phyloP scores from a whole-genome alignment of 2,797 vertebrate species.

The Sparidentex hasta region DNA sequence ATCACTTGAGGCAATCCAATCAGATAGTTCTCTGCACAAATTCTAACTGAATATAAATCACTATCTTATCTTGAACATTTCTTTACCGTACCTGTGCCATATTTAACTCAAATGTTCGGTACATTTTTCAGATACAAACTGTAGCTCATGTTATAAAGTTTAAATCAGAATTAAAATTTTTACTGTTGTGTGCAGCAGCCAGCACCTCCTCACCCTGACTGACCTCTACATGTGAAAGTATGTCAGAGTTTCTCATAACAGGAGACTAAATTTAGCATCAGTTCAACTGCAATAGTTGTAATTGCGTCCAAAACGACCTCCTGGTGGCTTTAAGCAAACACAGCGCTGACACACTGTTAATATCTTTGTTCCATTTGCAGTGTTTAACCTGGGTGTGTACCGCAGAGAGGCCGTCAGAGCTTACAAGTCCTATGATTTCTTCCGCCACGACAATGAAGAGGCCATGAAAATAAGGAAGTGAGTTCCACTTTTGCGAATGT shows the following conservation, averaged over 20 bases:
- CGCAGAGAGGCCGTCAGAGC: conserved; percentile 94
- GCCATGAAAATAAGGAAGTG: conserved; percentile 98
- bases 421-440: conserved; percentile 98
- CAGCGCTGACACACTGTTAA: conserved; percentile 1
- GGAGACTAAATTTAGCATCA: conserved; percentile 4
- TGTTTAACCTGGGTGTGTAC: conserved; percentile 98
- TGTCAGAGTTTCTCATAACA: background rate
- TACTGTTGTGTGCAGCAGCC: background rate
- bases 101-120: background rate
- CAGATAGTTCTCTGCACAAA: too few relatives aligned
- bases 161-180: background rate
- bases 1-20: too few relatives aligned
- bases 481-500: conserved; percentile 62
- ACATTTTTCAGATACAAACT: background rate
- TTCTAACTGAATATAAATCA: too few relatives aligned
- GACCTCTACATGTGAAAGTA: background rate
- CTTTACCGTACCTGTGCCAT: background rate
- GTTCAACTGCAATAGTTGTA: background rate
- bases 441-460: conserved; percentile 96
- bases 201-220: background rate
- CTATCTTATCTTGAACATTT: background rate
- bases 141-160: background rate
- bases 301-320: background rate
- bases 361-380: conserved; percentile 77
- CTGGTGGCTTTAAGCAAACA: background rate